Conservation (phyloP, 2,797 vertebrate species). For the Anomalospiza imberbis region DNA sequence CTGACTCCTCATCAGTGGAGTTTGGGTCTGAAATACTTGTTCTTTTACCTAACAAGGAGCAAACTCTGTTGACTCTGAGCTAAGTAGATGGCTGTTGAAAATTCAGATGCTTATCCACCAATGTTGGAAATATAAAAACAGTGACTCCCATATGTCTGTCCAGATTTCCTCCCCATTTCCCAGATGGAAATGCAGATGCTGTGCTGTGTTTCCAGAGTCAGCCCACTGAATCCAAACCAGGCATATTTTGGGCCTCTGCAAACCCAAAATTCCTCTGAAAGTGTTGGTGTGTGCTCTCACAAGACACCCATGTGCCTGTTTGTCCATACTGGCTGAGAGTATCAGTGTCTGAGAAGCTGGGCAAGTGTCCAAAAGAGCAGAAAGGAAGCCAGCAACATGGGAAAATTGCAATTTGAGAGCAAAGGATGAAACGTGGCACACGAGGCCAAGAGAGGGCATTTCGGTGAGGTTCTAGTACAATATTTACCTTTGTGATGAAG, state of each 20-base stretch:
- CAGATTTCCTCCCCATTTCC: constrained; percentile 10
- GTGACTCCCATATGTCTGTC: constrained; percentile 27
- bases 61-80: not conserved
- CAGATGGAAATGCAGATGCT: constrained; percentile 55
- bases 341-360: not conserved
- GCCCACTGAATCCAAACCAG: not conserved
- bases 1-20: not conserved
- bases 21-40: not conserved
- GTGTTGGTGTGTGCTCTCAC: not conserved
- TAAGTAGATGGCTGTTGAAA: not conserved
- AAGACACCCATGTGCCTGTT: rapidly evolving
- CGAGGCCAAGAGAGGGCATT: not conserved
- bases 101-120: not conserved
- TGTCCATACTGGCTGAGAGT: not conserved
- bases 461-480: not conserved
- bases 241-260: not conserved
- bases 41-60: not conserved
- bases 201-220: not conserved
- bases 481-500: not conserved
- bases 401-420: not conserved
- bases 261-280: not conserved
- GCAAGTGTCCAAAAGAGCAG: not conserved
- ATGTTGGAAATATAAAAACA: not conserved
- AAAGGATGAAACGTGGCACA: not conserved
- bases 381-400: not conserved